Conservation (phyloP, 2,797 vertebrate species). For the Syngnathus rostellatus region DNA sequence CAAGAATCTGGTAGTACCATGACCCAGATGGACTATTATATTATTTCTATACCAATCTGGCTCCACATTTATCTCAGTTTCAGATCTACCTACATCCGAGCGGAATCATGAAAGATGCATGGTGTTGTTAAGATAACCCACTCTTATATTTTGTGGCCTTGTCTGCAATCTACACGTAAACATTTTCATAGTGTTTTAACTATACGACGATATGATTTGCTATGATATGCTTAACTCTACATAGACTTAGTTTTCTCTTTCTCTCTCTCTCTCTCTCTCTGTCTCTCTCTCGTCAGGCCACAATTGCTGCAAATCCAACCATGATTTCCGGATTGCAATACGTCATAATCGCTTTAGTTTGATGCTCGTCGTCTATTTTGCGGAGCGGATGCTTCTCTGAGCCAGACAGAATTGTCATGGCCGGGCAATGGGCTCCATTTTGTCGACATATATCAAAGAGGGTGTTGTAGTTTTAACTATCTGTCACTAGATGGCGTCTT, state of each 20-base stretch:
- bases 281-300: not conserved
- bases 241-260: not conserved
- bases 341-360: not conserved
- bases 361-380: not conserved
- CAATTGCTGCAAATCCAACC: not conserved
- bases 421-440: constrained; percentile 64
- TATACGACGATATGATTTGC: no score
- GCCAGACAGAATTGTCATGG: constrained; percentile 60
- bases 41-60: not conserved
- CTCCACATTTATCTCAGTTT: not conserved
- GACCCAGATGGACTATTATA: constrained; percentile 38
- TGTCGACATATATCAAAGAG: constrained; percentile 48
- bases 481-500: constrained; percentile 45
- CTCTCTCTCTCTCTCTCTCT: not conserved
- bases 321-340: not conserved
- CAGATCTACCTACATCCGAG: not conserved
- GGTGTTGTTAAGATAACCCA: not conserved
- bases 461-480: not conserved
- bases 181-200: not conserved
- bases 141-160: not conserved
- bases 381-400: constrained; percentile 26
- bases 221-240: no score
- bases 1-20: constrained; percentile 19
- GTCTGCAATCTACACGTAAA: not conserved
- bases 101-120: constrained; percentile 1